These are phyloP conservation scores for Pogonomyrmex californicus DNA, from an alignment of 1,140 invertebrate genomes.

Conservation along the genomic window DNA sequence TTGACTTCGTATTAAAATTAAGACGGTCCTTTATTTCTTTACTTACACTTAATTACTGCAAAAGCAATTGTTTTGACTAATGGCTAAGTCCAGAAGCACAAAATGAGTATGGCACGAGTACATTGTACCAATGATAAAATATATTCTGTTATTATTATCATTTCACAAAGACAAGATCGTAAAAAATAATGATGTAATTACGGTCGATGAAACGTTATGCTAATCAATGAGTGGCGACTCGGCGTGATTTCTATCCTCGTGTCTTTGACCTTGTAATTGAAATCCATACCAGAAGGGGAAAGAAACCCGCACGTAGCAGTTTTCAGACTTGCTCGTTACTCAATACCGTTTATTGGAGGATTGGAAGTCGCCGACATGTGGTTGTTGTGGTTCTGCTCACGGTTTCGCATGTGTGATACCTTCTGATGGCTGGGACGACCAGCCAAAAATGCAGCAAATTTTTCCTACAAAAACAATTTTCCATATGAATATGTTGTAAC, in stretches of 20 bases:
- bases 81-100: slow-evolving; percentile 4
- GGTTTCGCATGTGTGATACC: slow-evolving; percentile 79
- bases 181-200: slow-evolving; percentile 34
- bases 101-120: slow-evolving; percentile 38
- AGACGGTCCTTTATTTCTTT: slow-evolving; percentile 58
- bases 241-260: slow-evolving; percentile 24
- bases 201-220: slow-evolving; percentile 11
- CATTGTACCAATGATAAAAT: slow-evolving; percentile 36
- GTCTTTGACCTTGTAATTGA: slow-evolving; percentile 63
- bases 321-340: slow-evolving; percentile 73
- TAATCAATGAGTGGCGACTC: slow-evolving; percentile 1
- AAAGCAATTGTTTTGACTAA: neutral
- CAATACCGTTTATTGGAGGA: slow-evolving; percentile 87
- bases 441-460: slow-evolving; percentile 87
- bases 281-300: slow-evolving; percentile 46
- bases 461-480: slow-evolving; percentile 84
- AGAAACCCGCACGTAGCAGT: slow-evolving; percentile 41
- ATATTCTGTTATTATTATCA: slow-evolving; percentile 35
- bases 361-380: slow-evolving; percentile 85
- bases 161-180: neutral
- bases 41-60: slow-evolving; percentile 18
- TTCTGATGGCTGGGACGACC: slow-evolving; percentile 88
- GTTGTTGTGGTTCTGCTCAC: slow-evolving; percentile 86
- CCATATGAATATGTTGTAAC: neutral
- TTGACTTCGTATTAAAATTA: neutral